Evolutionary conservation across 2,797 vertebrate species (phyloP).

Genomic region (Phoxinus dragarum): DNA sequence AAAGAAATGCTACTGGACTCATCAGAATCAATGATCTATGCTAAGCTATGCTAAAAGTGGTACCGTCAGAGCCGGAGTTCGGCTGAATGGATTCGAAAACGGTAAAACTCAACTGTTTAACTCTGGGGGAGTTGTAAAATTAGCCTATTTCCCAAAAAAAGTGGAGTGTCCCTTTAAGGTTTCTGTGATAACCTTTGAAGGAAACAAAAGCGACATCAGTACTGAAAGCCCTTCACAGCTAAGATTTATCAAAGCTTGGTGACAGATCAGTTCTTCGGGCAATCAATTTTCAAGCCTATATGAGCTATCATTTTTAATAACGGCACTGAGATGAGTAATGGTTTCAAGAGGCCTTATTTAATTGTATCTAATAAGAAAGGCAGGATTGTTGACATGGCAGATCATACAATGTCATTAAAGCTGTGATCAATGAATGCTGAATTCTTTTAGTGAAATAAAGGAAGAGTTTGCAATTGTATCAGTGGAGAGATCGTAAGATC

Average conservation of each 20-base stretch:
- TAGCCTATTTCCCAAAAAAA: too few relatives aligned
- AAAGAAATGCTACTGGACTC: too few relatives aligned
- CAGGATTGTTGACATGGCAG: constrained; percentile 22
- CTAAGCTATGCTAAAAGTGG: too few relatives aligned
- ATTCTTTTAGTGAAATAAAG: constrained; percentile 23
- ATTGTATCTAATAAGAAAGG: constrained; percentile 30
- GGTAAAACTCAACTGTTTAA: too few relatives aligned
- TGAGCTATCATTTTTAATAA: constrained; percentile 36
- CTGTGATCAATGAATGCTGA: constrained; percentile 24
- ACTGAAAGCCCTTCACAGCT: not conserved
- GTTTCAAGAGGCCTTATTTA: constrained; percentile 37
- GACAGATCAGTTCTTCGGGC: constrained; percentile 5
- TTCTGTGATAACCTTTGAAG: constrained; percentile 19
- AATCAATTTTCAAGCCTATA: constrained; percentile 46
- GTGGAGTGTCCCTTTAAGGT: not conserved
- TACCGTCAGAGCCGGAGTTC: too few relatives aligned
- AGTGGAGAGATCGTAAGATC: not conserved
- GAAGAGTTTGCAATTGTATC: not conserved
- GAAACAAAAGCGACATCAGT: constrained; percentile 23
- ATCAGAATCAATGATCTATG: too few relatives aligned
- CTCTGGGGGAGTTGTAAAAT: too few relatives aligned
- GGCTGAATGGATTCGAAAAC: too few relatives aligned
- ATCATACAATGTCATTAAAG: constrained; percentile 23
- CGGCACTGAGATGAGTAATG: constrained; percentile 13
- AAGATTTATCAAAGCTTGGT: constrained; percentile 39